Base-by-base conservation (phyloP, 1,140 invertebrate species). In the Steinernema khuongi region DNA sequence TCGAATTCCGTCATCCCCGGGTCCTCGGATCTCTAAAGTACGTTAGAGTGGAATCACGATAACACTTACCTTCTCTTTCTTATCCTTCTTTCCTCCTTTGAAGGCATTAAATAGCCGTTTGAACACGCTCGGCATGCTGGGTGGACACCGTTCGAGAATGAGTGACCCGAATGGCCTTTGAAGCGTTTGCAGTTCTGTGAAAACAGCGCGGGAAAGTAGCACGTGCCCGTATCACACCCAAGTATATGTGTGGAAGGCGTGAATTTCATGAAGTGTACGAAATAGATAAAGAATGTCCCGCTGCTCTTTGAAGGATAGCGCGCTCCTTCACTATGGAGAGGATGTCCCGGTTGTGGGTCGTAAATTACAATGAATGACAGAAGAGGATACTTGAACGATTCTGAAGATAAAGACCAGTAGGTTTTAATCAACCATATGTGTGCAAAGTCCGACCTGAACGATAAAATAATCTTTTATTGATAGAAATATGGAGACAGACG, bases 31-130 rank as follows among this genome's bases (percentile, higher is more conserved):
- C n/a, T n/a, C n/a, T n/a, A n/a, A n/a, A n/a, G n/a, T n/a, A n/a
- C n/a, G n/a, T n/a, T n/a, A n/a, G n/a, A n/a, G n/a, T n/a, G n/a
- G n/a, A n/a, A n/a, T n/a, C n/a, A n/a, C n/a, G n/a, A n/a, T n/a
- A n/a, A n/a, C n/a, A n/a, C n/a, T 26, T 22, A 14, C 19, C 19
- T 17, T 60, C 50, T 7, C 50, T 22, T 60, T 60, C 26, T 41
- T 41, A n/a, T 60, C 50, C 50, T 60, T 60, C 50, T 60, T 60
- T 60, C 50, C 50, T 7, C 50, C 50, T 60, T 14, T n/a, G 26
- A 60, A 7, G 50, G 50, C 11, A 4, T 60, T 60, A 14, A 60
- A 26, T 2, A 60, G 26, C 4, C 50, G 50, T 22, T 60, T 60
- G 22, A 60, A 60, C 11, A 60, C 22, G 50, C 26, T 60, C 50